Percentiles rank a stretch among this genome's conserved stretches.
Evolutionary conservation across 1,140 invertebrate genomes (phyloP).

Genomic region (Macrobrachium rosenbergii): DNA sequence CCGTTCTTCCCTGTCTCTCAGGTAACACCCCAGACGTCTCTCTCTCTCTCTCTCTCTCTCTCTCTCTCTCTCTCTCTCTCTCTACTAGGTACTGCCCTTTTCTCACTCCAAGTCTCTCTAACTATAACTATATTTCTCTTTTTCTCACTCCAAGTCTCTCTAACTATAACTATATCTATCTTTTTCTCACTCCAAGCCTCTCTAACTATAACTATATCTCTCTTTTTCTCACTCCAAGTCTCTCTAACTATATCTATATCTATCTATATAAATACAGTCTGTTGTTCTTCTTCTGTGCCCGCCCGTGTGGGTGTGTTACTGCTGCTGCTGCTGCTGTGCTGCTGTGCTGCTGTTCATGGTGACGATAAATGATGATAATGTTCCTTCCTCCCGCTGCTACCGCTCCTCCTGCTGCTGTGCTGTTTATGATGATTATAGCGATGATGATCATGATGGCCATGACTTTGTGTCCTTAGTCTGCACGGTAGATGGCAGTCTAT

Average conservation of each 20-base stretch:
- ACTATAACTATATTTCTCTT: neutral
- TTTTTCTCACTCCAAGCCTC: neutral
- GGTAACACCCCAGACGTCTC: slow-evolving; percentile 19
- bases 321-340: no score
- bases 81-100: neutral
- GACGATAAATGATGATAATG: no score
- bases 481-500: no score
- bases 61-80: neutral
- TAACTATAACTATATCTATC: neutral
- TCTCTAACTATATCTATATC: neutral
- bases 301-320: neutral
- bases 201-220: neutral
- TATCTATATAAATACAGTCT: neutral
- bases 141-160: neutral
- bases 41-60: neutral
- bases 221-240: neutral
- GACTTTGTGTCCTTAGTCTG: no score
- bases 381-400: no score
- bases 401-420: no score
- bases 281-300: neutral
- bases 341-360: no score
- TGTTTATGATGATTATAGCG: no score
- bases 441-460: no score
- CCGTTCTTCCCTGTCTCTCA: slow-evolving; percentile 48
- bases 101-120: neutral